Percentiles rank a stretch among this genome's conserved stretches.
Evolutionary conservation across 2,797 vertebrate genomes (phyloP).

Genomic region (Gallinago stenura): DNA sequence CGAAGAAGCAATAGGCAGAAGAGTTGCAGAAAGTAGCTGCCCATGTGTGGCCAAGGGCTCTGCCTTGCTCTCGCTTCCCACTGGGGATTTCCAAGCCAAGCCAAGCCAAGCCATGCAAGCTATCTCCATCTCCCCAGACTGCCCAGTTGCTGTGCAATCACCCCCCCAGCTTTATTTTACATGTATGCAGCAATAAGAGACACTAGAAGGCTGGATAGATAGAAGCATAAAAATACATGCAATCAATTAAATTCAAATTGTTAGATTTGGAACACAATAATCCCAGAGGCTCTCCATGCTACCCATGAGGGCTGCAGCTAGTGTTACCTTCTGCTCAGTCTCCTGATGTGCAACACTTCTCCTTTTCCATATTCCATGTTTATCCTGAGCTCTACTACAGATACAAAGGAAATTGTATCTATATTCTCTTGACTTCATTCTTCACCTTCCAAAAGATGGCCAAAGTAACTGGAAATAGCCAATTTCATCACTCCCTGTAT

Average conservation of each 20-base stretch:
- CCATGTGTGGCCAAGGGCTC: background rate
- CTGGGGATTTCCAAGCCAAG: background rate
- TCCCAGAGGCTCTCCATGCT: background rate
- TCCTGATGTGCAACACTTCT: background rate
- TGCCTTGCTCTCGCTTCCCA: background rate
- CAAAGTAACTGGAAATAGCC: background rate
- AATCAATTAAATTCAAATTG: background rate
- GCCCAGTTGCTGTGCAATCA: rapidly evolving
- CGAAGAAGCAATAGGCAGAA: background rate
- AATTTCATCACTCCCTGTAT: background rate
- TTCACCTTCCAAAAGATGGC: background rate
- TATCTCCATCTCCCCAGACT: background rate
- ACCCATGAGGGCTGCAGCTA: rapidly evolving
- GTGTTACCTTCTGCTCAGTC: background rate
- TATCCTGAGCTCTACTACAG: background rate
- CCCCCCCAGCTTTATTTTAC: background rate
- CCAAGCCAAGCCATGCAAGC: background rate
- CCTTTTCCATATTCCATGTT: background rate
- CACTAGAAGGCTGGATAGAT: rapidly evolving
- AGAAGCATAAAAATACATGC: background rate
- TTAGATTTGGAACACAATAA: rapidly evolving
- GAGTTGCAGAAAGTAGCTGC: background rate
- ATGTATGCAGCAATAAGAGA: rapidly evolving
- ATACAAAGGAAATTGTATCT: background rate
- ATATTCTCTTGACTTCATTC: too few relatives aligned